Percentiles rank a stretch among this genome's conserved stretches.
phyloP scores from a whole-genome alignment of 2,888 invertebrate genomes.

The Oegoconia quadripuncta region DNA sequence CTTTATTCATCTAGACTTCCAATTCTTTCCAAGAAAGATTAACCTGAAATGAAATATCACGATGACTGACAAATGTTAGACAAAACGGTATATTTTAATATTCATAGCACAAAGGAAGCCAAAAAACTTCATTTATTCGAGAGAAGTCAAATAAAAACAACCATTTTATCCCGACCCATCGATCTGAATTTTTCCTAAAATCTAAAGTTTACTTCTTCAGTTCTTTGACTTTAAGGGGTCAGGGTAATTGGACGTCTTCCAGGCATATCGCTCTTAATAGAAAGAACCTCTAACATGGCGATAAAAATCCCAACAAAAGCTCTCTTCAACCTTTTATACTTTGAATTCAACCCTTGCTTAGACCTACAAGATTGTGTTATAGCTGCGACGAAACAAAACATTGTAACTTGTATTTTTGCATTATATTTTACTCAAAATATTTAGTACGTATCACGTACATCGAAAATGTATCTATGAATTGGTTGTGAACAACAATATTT shows the following conservation, averaged over 20 bases:
- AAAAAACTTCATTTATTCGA: slow-evolving; percentile 10
- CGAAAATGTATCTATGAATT: no score
- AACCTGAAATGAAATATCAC: neutral
- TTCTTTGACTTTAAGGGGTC: neutral
- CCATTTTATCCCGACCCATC: neutral
- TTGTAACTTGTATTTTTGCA: neutral
- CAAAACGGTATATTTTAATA: slow-evolving; percentile 8
- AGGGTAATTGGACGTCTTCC: neutral
- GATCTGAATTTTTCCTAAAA: no score
- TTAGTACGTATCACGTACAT: no score
- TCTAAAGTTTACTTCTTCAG: neutral
- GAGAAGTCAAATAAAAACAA: neutral
- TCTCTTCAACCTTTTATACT: slow-evolving; percentile 29
- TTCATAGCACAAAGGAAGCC: slow-evolving; percentile 14
- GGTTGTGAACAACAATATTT: no score
- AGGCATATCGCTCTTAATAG: slow-evolving; percentile 44
- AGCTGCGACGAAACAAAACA: neutral
- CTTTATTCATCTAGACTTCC: no score
- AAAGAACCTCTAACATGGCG: slow-evolving; percentile 48
- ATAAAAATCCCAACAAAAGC: slow-evolving; percentile 54
- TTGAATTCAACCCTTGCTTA: slow-evolving; percentile 34
- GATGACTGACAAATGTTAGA: neutral
- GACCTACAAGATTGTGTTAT: slow-evolving; percentile 11
- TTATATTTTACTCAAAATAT: no score
- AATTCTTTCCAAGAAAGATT: neutral